Evolutionary conservation across 2,113 vertebrate species (phyloP).

Genomic region (Eonycteris spelaea): DNA sequence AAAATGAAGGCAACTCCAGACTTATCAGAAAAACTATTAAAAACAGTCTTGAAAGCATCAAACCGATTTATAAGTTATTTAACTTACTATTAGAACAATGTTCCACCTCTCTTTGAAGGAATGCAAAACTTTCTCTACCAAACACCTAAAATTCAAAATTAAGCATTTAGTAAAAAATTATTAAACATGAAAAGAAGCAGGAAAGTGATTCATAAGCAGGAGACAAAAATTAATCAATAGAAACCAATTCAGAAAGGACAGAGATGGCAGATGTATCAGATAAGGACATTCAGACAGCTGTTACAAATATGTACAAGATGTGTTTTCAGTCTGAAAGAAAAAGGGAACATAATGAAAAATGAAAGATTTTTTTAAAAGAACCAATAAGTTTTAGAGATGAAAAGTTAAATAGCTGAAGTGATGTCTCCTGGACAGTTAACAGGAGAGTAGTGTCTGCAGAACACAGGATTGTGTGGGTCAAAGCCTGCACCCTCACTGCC

Average conservation of each 20-base stretch:
- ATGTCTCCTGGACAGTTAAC: neutral
- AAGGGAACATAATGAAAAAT: neutral
- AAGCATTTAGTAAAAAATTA: neutral
- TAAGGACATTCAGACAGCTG: neutral
- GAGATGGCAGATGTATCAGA: neutral
- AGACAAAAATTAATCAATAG: neutral
- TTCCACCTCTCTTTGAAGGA: neutral
- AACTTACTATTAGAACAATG: neutral
- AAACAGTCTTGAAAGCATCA: neutral
- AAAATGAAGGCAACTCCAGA: neutral
- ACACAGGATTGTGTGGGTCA: neutral
- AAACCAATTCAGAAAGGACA: neutral
- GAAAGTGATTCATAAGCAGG: neutral
- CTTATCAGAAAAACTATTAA: neutral
- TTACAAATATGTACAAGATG: neutral
- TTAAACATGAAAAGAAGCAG: neutral
- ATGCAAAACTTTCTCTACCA: neutral
- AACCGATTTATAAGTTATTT: neutral
- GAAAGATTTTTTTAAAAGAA: neutral
- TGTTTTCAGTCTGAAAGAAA: neutral
- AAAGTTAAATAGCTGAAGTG: neutral
- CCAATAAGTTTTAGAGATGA: neutral
- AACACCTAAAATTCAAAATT: neutral
- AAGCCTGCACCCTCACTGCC: neutral
- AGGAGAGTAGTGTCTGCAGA: neutral